Evolutionary conservation across 1,140 invertebrate genomes (phyloP), one percentile per base, ranked within the genome.

Genomic region (Sesamia nonagrioides): DNA sequence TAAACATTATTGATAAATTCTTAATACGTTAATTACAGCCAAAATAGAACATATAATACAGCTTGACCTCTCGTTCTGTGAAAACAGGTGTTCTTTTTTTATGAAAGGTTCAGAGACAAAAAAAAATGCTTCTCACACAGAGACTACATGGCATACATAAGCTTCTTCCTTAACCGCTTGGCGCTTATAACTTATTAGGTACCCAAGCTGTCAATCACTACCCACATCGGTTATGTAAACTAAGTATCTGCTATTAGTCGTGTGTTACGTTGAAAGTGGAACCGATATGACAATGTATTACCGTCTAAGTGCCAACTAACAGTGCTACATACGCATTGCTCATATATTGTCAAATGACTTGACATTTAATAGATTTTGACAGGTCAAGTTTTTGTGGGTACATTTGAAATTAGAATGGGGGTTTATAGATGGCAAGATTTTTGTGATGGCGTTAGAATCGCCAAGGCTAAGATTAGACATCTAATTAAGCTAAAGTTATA

Each of bases 161-260:
- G 37, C 37, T 27, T 40, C 42, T 45, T 13, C 8, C 11, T 50
- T 5, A 50, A 15, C 9, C 58, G 73, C 73, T 63, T 42, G 13
- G 17, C 73, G 40, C 73, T 75, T 50, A 33, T 75, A 13, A 7
- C 58, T 75, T 75, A 42, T 17, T 54, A 27, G 15, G 6, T 40
- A 11, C 9, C 0, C 15, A 48, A 75, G 15, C 40, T 40, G 73
- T 75, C 58, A 75, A 75, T 75, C 73, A 75, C 56, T 50, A 63
- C 73, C 73, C 73, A 75, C 73, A 75, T 48, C 58, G 56, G 58
- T 75, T 75, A 75, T 75, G 73, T 75, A 75, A 75, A 75, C 21
- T 75, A 75, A 75, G 73, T 75, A 75, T 58, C 21, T 13, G 71
- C 58, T 75, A 75, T 63, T 75, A 75, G 73, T 63, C 42, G 73